Conservation (phyloP, 1,140 invertebrate genomes). For the Aphaenogaster ashmeadi region DNA sequence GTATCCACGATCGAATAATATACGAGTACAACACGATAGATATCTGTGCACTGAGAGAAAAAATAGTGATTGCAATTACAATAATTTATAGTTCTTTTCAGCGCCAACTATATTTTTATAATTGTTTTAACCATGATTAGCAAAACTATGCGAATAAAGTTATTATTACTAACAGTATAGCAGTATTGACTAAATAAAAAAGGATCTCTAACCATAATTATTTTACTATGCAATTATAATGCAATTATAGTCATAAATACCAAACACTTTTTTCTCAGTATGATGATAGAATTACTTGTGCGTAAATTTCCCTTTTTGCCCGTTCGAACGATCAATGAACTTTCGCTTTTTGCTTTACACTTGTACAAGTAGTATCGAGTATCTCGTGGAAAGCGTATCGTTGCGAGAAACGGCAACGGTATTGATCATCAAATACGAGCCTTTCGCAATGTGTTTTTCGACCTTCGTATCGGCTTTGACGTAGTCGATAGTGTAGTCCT, state of each 20-base stretch:
- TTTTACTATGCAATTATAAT: too few species aligned
- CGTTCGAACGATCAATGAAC: neutral
- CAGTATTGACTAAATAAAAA: too few species aligned
- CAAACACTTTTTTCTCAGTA: too few species aligned
- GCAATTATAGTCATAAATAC: too few species aligned
- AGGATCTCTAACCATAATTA: too few species aligned
- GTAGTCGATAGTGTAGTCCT: neutral
- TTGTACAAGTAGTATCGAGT: neutral
- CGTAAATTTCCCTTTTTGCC: neutral
- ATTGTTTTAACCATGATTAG: too few species aligned
- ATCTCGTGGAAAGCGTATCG: slow-evolving; percentile 28
- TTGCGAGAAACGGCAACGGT: neutral
- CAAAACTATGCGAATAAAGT: too few species aligned
- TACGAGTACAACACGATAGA: neutral
- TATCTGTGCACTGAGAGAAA: neutral
- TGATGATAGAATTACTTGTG: neutral
- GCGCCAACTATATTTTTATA: too few species aligned
- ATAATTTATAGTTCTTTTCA: too few species aligned
- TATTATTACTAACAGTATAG: too few species aligned
- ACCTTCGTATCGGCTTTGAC: slow-evolving; percentile 57
- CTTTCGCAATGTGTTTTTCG: slow-evolving; percentile 75
- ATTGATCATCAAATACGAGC: slow-evolving; percentile 13
- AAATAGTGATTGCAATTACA: too few species aligned
- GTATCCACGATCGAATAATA: neutral
- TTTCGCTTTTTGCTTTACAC: neutral